Evolutionary conservation across 92 coral and sea anemone species (phyloP), one percentile per base, ranked within the genome.

Genomic region (Porites lobata): DNA sequence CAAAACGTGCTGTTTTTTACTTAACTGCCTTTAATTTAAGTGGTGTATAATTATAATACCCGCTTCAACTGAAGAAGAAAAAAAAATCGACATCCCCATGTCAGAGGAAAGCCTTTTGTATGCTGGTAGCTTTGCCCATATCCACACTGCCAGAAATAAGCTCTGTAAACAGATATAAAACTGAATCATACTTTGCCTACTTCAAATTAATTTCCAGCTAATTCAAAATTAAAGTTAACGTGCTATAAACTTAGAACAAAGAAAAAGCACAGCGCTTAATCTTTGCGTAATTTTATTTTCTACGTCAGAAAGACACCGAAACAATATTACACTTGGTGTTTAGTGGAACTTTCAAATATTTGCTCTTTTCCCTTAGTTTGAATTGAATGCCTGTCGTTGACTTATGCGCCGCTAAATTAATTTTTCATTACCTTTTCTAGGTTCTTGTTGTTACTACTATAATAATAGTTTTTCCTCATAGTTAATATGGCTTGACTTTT

Each of bases 141-240:
- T 61, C 66, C 66, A 4, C 47, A 38, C 20, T 20, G 4, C 50
- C 50, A 63, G 54, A 51, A 38, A 78, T 65, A 78, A 50, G 20
- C 71, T 78, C 65, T 78, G 43, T 50, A 78, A 47, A 64, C 83
- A 64, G 47, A 38, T 4, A 38, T 38, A 68, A 80, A 50, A 50
- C 54, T 17, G 53, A 69, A 17, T 3, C 11, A 17, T 67, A 15
- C 1, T 24, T 66, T 12, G 43, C 76, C 9, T 51, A 22, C 26
- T 56, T 56, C 15, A 56, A 56, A 14, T 10, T 56, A 56, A 6
- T 52, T 7, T 67, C 43, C 72, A 17, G 21, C 76, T 67, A 67
- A 81, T 56, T 67, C 14, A 15, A 68, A 81, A 81, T 67, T 81
- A 51, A 81, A 67, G 76, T 79, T 53, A 38, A 56, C 52, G 26